Conservation (phyloP, 2,113 vertebrate species). For the Osmerus eperlanus region DNA sequence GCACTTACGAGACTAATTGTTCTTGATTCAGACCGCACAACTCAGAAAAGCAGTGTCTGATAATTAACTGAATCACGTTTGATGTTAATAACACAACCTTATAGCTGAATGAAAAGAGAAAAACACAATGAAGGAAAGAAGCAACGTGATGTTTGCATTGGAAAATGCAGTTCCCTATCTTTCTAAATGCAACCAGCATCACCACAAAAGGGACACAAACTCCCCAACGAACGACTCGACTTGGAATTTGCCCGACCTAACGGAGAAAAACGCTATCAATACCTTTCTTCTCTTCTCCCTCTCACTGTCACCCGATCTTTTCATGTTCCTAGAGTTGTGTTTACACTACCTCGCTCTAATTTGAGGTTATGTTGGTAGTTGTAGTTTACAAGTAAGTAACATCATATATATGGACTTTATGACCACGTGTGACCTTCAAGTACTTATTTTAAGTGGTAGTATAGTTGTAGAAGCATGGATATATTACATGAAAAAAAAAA, state of each 20-base stretch:
- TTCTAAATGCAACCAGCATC: conserved; percentile 52
- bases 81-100: conserved; percentile 33
- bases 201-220: conserved; percentile 54
- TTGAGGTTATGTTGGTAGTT: conserved; percentile 51
- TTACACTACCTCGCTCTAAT: conserved; percentile 66
- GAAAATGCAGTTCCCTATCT: conserved; percentile 41
- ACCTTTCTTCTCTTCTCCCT: conserved; percentile 81
- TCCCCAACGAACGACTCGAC: conserved; percentile 56
- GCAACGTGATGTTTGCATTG: conserved; percentile 63
- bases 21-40: no score
- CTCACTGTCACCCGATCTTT: conserved; percentile 80
- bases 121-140: conserved; percentile 65
- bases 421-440: background rate
- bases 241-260: conserved; percentile 56
- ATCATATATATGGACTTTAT: background rate
- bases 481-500: background rate
- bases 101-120: conserved; percentile 52
- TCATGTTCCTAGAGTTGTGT: conserved; percentile 79
- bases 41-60: conserved; percentile 24
- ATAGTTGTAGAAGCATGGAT: no score
- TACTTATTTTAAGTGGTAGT: no score
- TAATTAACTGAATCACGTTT: conserved; percentile 18
- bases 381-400: conserved; percentile 54
- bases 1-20: no score
- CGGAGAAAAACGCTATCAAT: conserved; percentile 76